A percentile compares a stretch with the other conserved stretches of the same genome.
phyloP scores from a whole-genome alignment of 2,113 vertebrate genomes.

The Cynopterus brachyotis region DNA sequence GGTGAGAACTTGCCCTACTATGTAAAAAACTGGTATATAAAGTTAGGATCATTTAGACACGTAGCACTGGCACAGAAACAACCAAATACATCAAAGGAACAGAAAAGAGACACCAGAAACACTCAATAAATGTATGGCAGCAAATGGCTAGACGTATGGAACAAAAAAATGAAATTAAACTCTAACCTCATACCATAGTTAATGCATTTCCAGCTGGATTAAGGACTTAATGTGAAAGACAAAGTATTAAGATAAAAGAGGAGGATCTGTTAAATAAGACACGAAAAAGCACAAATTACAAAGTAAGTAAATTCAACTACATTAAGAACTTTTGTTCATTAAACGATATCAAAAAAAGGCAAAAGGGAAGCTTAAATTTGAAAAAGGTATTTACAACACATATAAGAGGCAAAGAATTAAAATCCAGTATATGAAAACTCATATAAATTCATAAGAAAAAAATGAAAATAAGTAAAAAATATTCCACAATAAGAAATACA shows the following conservation, averaged over 20 bases:
- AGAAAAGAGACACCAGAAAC: background rate
- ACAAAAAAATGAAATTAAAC: constrained; percentile 28
- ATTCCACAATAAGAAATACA: background rate
- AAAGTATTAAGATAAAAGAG: background rate
- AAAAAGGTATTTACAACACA: background rate
- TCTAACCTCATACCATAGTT: background rate
- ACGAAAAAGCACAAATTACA: background rate
- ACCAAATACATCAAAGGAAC: background rate
- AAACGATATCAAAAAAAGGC: background rate
- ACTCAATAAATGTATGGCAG: background rate
- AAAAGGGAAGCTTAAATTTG: background rate
- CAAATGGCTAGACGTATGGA: background rate
- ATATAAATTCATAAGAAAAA: background rate
- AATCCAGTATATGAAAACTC: background rate
- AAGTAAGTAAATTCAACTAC: background rate
- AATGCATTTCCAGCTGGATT: background rate
- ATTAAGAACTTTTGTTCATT: background rate
- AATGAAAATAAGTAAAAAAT: background rate
- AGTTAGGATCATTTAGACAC: background rate
- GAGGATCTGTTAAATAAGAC: background rate
- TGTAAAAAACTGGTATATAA: background rate
- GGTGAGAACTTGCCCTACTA: background rate
- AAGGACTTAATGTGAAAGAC: background rate
- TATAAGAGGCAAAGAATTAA: background rate
- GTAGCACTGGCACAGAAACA: background rate